Evolutionary conservation across 37 sponge, comb jelly and placozoan species (phyloP).

Genomic region (Crambe crambe): DNA sequence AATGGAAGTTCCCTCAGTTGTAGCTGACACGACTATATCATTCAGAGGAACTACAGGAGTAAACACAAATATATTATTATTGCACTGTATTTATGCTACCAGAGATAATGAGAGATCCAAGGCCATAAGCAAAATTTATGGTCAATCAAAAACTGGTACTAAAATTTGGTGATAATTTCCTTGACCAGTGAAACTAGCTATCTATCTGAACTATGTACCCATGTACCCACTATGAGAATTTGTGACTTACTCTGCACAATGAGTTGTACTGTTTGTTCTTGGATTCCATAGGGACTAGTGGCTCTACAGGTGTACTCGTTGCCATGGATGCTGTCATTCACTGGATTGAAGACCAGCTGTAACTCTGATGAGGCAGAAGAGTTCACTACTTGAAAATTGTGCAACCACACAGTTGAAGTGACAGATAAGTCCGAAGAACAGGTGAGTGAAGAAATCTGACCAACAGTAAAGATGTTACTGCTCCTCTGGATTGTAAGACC

Average conservation of each 20-base stretch:
- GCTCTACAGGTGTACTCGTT: constrained; percentile 5
- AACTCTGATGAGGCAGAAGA: neutral
- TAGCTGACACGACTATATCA: neutral
- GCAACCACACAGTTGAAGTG: neutral
- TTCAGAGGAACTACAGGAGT: constrained; percentile 5
- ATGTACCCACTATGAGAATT: neutral
- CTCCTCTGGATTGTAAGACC: neutral
- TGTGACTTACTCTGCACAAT: neutral
- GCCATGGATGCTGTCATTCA: constrained; percentile 29
- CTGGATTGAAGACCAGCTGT: constrained; percentile 19
- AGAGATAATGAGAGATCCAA: neutral
- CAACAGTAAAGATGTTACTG: neutral
- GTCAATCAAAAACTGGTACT: no score
- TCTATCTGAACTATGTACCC: no score
- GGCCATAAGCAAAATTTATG: no score
- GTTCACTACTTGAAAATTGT: constrained; percentile 5
- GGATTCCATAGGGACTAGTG: constrained; percentile 12
- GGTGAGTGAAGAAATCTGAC: neutral
- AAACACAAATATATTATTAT: no score
- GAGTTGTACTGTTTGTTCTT: neutral
- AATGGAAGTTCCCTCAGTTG: neutral
- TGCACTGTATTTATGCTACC: neutral
- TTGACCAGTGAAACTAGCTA: no score
- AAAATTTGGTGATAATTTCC: no score
- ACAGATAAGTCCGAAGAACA: constrained; percentile 15